phyloP scores from a whole-genome alignment of 2,888 invertebrate genomes.

The Frankliniella fusca region DNA sequence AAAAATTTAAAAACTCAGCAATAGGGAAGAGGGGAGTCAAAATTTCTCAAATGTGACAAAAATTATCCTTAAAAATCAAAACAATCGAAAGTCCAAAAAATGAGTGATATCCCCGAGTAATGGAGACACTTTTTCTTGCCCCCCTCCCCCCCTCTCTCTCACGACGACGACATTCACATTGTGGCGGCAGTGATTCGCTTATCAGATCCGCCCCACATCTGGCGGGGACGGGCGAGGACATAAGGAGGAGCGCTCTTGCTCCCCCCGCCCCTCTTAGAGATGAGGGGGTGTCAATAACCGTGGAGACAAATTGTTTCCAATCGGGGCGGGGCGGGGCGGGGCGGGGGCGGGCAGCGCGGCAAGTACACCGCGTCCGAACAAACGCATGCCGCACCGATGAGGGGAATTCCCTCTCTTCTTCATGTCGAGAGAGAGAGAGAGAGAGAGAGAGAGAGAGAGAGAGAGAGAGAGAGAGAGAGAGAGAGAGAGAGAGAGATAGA shows the following conservation, averaged over 20 bases:
- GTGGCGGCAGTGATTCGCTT: neutral
- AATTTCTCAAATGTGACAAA: too few species aligned
- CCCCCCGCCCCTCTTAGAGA: neutral
- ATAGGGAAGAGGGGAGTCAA: too few species aligned
- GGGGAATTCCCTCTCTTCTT: neutral
- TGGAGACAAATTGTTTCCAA: constrained; percentile 10
- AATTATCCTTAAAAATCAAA: too few species aligned
- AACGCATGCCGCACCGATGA: too few species aligned
- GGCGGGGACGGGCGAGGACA: too few species aligned
- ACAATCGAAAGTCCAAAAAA: too few species aligned
- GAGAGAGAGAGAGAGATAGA: neutral
- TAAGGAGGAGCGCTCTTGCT: too few species aligned
- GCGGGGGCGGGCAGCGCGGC: too few species aligned
- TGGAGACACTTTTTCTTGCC: neutral
- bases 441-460: neutral
- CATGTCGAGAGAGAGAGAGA: neutral
- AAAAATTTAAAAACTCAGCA: too few species aligned
- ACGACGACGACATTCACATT: neutral
- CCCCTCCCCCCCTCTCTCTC: neutral
- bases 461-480: neutral
- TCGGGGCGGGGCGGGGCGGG: neutral
- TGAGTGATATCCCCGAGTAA: neutral
- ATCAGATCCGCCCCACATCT: too few species aligned
- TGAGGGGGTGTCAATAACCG: neutral
- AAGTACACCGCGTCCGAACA: too few species aligned